Percentiles rank a stretch among this genome's conserved stretches.
Conservation (phyloP, 1,140 invertebrate genomes). For the Dendroctonus valens region DNA sequence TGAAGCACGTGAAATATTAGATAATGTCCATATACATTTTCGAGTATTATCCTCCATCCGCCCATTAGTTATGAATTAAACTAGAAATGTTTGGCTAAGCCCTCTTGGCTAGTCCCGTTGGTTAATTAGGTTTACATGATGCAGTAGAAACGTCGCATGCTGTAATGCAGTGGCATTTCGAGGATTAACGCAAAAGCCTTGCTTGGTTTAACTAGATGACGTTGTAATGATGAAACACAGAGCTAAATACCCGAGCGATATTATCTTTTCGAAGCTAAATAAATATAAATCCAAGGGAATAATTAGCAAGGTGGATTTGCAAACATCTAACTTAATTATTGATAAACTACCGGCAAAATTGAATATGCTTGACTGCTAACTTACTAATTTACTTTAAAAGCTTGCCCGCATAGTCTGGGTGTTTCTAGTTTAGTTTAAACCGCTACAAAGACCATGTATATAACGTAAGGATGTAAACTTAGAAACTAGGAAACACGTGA, state of each 20-base stretch:
- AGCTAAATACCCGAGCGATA: background rate
- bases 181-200: conserved; percentile 23
- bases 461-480: background rate
- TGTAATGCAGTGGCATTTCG: conserved; percentile 22
- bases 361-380: background rate
- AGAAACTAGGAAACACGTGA: conserved; percentile 7
- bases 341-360: background rate
- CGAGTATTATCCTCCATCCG: too few relatives aligned
- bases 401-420: background rate
- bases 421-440: background rate
- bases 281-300: background rate
- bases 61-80: conserved; percentile 15
- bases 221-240: conserved; percentile 17
- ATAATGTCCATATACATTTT: too few relatives aligned
- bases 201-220: conserved; percentile 14
- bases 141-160: conserved; percentile 17
- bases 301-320: background rate
- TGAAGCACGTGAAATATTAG: too few relatives aligned
- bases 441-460: conserved; percentile 7
- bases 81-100: conserved; percentile 14
- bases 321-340: too few relatives aligned
- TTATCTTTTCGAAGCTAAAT: background rate
- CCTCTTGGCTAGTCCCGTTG: conserved; percentile 9
- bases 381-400: background rate
- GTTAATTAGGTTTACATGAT: conserved; percentile 24